Evolutionary conservation across 1,140 invertebrate species (phyloP).

Genomic region (Aphelenchoides besseyi): DNA sequence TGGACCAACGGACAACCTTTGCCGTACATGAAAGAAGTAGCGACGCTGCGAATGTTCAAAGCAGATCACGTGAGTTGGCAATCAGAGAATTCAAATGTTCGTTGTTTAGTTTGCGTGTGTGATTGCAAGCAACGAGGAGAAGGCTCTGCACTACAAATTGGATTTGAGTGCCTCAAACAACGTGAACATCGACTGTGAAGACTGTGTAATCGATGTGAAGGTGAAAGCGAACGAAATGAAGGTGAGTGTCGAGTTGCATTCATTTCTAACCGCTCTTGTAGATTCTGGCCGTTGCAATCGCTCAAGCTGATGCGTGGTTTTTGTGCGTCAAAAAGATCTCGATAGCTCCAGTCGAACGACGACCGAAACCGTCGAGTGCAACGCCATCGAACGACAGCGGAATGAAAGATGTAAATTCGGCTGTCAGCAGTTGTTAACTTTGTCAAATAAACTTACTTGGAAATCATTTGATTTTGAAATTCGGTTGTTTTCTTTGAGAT

Average conservation of each 20-base stretch:
- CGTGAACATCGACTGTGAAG: conserved; percentile 47
- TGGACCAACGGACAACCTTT: conserved; percentile 38
- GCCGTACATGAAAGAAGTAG: conserved; percentile 44
- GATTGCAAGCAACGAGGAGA: too few relatives aligned
- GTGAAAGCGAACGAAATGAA: conserved; percentile 37
- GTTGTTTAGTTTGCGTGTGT: too few relatives aligned
- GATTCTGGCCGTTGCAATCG: conserved; percentile 44
- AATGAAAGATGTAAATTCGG: too few relatives aligned
- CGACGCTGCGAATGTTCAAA: conserved; percentile 40
- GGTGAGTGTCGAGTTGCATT: conserved; percentile 26
- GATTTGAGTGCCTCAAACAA: conserved; percentile 43
- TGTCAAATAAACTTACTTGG: too few relatives aligned
- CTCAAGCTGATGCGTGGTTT: conserved; percentile 47
- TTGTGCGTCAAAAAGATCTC: conserved; percentile 38
- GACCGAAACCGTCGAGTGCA: too few relatives aligned
- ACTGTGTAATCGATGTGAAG: conserved; percentile 34
- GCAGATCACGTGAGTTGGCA: too few relatives aligned
- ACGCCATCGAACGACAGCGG: too few relatives aligned
- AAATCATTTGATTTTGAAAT: too few relatives aligned
- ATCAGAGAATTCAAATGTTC: too few relatives aligned
- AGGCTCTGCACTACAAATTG: conserved; percentile 44
- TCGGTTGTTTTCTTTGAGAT: too few relatives aligned
- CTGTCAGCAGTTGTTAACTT: too few relatives aligned
- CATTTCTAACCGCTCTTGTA: conserved; percentile 25
- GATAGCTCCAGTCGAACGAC: not conserved